Evolutionary conservation across 2,888 invertebrate genomes (phyloP), one percentile per base, ranked within the genome.

Genomic region (Caenorhabditis sp.): DNA sequence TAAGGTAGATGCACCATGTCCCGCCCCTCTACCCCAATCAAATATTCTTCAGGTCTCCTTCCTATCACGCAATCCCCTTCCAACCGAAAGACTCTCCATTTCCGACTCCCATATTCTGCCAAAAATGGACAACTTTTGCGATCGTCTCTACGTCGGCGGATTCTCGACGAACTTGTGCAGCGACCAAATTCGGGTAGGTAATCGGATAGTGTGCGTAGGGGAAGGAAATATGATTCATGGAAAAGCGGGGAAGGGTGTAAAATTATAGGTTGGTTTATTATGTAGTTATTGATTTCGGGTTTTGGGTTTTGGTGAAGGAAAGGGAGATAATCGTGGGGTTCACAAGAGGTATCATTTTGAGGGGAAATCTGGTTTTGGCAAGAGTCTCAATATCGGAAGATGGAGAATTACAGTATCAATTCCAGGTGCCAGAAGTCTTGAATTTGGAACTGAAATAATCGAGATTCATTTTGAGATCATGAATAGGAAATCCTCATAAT

Each of bases 71-170:
- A 72, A 75, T 75, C 75, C 75, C 26, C 12, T n/a, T 47, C 47
- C 7, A n/a, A n/a, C n/a, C 41, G 28, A 41, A 16, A 49, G 2
- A 26, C 22, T 19, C 41, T 19, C 28, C 1, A 26, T 24, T 14
- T 19, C 64, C 41, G 35, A 26, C 16, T 63, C 38, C 28, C 59
- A 28, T 31, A 26, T 49, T 12, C 31, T 22, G 12, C 38, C n/a
- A 63, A 38, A 12, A 31, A 58, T 47, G 7, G 75, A 74, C 61
- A 83, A 83, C 61, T 83, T 59, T 24, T 74, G 70, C 35, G 80
- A 80, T 75, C 80, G 83, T 31, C 72, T 80, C 28, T 80, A 83
- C 59, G 83, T 83, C 41, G 79, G 80, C 49, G 79, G 79, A 70
- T 79, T 83, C 38, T 83, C 83, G 61, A 68, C 83, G n/a, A 69